Percentiles rank a stretch among this genome's conserved stretches.
Conservation (phyloP, 1,140 invertebrate genomes). For the Ruditapes philippinarum region DNA sequence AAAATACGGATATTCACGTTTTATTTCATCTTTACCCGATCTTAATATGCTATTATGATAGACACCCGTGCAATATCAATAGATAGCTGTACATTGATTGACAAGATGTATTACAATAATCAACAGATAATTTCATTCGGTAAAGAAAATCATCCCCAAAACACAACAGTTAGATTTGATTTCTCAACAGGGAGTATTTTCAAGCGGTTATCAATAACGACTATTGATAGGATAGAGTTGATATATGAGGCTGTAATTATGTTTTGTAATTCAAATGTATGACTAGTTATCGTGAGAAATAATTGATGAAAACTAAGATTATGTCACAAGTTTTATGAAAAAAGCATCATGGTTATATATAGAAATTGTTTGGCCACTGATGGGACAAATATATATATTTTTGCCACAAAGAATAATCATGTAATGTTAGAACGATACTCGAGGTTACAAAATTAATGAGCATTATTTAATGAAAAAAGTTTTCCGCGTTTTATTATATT, state of each 20-base stretch:
- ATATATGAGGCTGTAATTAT: background rate
- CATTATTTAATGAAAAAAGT: too few species aligned
- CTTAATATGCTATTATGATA: too few species aligned
- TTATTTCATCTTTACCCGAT: too few species aligned
- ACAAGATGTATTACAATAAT: background rate
- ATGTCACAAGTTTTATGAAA: background rate
- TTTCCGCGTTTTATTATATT: too few species aligned
- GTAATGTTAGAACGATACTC: too few species aligned
- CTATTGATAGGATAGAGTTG: background rate
- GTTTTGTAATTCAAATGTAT: background rate
- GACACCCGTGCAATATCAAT: background rate
- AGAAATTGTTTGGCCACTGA: too few species aligned
- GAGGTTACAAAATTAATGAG: too few species aligned
- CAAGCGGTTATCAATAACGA: background rate
- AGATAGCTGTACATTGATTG: background rate
- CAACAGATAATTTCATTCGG: background rate
- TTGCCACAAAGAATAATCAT: too few species aligned
- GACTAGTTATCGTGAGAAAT: background rate
- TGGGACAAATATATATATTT: too few species aligned
- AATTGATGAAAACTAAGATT: background rate
- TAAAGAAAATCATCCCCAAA: background rate
- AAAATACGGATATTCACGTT: too few species aligned
- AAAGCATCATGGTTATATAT: too few species aligned
- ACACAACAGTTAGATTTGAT: background rate
- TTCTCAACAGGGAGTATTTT: conserved; percentile 3